Base-by-base conservation (phyloP, 35 echinoderm and acorn worm species). In the Hemicentrotus pulcherrimus region DNA sequence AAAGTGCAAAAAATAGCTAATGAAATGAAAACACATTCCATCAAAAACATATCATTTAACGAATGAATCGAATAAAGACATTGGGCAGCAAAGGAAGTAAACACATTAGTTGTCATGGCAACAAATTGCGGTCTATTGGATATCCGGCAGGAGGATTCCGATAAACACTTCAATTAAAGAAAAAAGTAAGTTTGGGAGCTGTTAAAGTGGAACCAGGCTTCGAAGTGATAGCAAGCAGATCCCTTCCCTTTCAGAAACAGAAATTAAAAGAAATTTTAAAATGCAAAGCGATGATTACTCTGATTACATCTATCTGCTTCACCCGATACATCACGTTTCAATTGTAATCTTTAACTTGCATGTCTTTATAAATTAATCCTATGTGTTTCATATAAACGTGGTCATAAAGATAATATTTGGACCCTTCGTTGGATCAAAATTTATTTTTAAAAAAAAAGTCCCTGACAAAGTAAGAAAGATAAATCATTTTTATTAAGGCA, bases 121-220 rank as follows among this genome's bases (percentile, higher is more conserved):
- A 78, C 65, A 78, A 78, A 78, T 78, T 78, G 65, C 28, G 19
- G 65, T 28, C n/a, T 78, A 78, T 78, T 78, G 65, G 28, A 78
- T 78, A 78, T 78, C 65, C 65, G 65, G 22, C 65, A 28, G 28
- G 65, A 22, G 65, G 19, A 28, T 78, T 78, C 28, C 65, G 7
- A 78, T 78, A 78, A 78, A 78, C 65, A 78, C 65, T 78, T 78
- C 65, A 78, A 28, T 78, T 78, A 78, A 78, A 78, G 65, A 78
- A 15, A 70, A 78, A n/a, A 71, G 24, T 22, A n/a, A 8, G 22
- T 22, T 78, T 78, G 65, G 19, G 65, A 78, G 28, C 65, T 78
- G 22, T 78, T 78, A n/a, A 78, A 78, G 22, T 28, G 19, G 19
- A 7, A 78, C 19, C 18, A 70, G 61, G 18, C 16, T 70, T 70